Percentiles rank a stretch among this genome's conserved stretches.
Conservation (phyloP, 1,140 invertebrate genomes). For the Apis cerana region DNA sequence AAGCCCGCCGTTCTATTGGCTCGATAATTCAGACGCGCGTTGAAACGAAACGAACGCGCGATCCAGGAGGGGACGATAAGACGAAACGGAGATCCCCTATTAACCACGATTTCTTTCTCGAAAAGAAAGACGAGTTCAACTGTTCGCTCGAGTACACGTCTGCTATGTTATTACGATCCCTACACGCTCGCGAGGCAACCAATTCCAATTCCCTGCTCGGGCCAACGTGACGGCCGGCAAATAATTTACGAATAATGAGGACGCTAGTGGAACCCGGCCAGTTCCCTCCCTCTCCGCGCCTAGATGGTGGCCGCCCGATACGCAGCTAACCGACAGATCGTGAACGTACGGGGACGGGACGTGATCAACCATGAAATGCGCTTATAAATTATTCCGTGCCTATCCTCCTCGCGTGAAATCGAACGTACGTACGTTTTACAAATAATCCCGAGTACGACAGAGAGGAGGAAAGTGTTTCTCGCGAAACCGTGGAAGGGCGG, state of each 20-base stretch:
- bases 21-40: constrained; percentile 57
- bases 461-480: background rate
- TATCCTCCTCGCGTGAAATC: constrained; percentile 16
- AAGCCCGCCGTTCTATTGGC: constrained; percentile 19
- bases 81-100: too few species aligned
- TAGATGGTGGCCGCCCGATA: constrained; percentile 18
- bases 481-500: background rate
- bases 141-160: background rate
- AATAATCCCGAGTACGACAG: background rate
- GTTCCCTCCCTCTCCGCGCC: constrained; percentile 4
- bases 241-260: constrained; percentile 68
- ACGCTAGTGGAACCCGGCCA: constrained; percentile 54
- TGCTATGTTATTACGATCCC: constrained; percentile 61
- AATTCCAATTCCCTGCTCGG: constrained; percentile 54
- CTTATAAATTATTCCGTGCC: constrained; percentile 55
- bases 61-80: constrained; percentile 43
- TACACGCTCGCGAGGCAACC: constrained; percentile 47
- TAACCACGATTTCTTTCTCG: background rate
- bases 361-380: constrained; percentile 60
- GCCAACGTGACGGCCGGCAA: constrained; percentile 59
- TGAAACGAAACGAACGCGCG: constrained; percentile 4
- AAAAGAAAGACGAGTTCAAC: too few species aligned
- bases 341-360: constrained; percentile 43
- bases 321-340: constrained; percentile 56
- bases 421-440: constrained; percentile 6